Evolutionary conservation across 2,888 invertebrate species (phyloP).

Genomic region (Camponotus fellah): DNA sequence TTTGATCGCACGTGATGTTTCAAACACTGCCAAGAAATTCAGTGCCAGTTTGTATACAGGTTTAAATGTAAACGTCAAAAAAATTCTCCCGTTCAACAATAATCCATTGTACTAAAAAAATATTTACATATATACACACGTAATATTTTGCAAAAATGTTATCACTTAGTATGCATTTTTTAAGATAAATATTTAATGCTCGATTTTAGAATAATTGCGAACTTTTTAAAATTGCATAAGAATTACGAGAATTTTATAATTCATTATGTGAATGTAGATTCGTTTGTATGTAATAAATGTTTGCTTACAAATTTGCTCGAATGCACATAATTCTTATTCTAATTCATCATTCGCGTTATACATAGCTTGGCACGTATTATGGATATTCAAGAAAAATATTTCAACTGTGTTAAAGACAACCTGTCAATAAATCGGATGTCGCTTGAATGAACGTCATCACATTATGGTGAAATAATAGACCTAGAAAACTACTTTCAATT

Average conservation of each 20-base stretch:
- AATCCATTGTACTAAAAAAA: neutral
- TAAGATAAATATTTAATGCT: neutral
- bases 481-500: constrained; percentile 21
- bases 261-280: neutral
- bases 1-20: neutral
- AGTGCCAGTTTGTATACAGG: neutral
- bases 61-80: neutral
- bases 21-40: constrained; percentile 27
- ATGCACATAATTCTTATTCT: neutral
- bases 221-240: neutral
- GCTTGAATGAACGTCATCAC: neutral
- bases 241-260: neutral
- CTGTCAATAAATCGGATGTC: constrained; percentile 21
- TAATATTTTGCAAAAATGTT: neutral
- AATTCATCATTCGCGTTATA: neutral
- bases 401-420: neutral
- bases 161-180: neutral
- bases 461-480: neutral
- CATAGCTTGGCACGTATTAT: neutral
- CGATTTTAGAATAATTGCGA: neutral
- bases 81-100: neutral
- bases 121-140: neutral
- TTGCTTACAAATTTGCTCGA: neutral
- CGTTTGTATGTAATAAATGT: neutral
- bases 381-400: neutral